Conservation (phyloP, 2,888 invertebrate genomes). For the Eupithecia dodoneata region DNA sequence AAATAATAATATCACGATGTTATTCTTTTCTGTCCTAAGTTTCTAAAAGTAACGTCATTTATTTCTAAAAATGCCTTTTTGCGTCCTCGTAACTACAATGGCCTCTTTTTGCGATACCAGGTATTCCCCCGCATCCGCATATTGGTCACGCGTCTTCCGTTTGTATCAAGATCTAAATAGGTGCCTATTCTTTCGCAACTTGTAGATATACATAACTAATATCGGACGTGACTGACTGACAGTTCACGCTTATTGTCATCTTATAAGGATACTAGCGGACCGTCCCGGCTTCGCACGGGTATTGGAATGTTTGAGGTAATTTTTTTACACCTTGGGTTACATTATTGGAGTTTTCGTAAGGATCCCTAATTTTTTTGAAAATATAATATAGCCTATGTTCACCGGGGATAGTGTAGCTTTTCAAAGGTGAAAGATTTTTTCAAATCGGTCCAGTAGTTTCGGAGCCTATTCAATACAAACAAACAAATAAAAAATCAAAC, state of each 20-base stretch:
- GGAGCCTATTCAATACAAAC: too few species aligned
- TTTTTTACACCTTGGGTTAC: too few species aligned
- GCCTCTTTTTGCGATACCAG: slow-evolving; percentile 27
- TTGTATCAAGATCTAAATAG: slow-evolving; percentile 5
- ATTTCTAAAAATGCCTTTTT: not conserved
- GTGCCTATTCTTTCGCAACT: not conserved
- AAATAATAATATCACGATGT: not conserved
- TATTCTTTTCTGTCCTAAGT: not conserved
- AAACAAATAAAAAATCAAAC: too few species aligned
- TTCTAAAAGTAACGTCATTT: not conserved
- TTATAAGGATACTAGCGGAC: not conserved
- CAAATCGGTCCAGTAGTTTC: too few species aligned
- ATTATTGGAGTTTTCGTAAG: too few species aligned
- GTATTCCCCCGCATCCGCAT: slow-evolving; percentile 57
- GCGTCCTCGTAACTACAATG: not conserved
- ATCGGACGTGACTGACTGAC: not conserved
- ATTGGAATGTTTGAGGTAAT: too few species aligned
- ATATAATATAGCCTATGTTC: too few species aligned
- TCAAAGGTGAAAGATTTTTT: too few species aligned
- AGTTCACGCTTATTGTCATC: not conserved
- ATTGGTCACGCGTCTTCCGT: slow-evolving; percentile 43
- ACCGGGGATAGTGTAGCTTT: too few species aligned
- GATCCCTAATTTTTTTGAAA: too few species aligned
- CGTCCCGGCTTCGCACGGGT: too few species aligned
- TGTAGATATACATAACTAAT: not conserved